Base-by-base conservation (phyloP, 2,888 invertebrate genomes). In the Pseudococcus viburni region DNA sequence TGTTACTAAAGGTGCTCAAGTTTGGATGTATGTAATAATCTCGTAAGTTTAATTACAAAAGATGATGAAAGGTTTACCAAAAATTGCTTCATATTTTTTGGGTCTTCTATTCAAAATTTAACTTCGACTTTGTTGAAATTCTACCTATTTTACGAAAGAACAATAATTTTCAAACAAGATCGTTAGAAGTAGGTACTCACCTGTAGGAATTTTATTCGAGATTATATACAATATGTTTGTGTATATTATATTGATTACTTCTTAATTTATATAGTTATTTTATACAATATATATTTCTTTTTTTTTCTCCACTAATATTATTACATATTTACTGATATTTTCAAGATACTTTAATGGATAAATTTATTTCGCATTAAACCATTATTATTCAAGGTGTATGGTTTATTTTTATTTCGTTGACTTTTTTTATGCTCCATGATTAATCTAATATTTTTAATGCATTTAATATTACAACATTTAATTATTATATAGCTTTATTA, bases 321-420 rank as follows among this genome's bases (percentile, higher is more conserved):
- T 73, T 73, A 26, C 33, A 4, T 59, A 33, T 33, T 33, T 33
- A 33, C 26, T 33, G 26, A 33, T 33, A 33, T 33, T 33, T 33
- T 33, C 26, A 33, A 33, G 26, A 33, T 22, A 22, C 12, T 73
- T 73, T 73, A 73, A 33, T 73, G 12, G 22, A 12, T 73, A 11
- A 26, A 73, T 26, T 73, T 73, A 73, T 73, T 33, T 73, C 15
- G 26, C 68, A 80, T 42, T 80, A 80, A 80, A 80, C 80, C n/a
- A 42, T 42, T 80, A 80, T 80, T n/a, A 42, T 80, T 80, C 22
- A 46, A 80, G 80, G 80, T 80, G 80, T 80, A 80, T 12, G 80
- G 80, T 80, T 80, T 80, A 19, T 17, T 73, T 80, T 42, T 42
- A 39, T 73, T 73, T 73, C 73, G 80, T 80, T 80, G 42, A 80